phyloP scores from a whole-genome alignment of 2,888 invertebrate species.

The Smittia aterrima region DNA sequence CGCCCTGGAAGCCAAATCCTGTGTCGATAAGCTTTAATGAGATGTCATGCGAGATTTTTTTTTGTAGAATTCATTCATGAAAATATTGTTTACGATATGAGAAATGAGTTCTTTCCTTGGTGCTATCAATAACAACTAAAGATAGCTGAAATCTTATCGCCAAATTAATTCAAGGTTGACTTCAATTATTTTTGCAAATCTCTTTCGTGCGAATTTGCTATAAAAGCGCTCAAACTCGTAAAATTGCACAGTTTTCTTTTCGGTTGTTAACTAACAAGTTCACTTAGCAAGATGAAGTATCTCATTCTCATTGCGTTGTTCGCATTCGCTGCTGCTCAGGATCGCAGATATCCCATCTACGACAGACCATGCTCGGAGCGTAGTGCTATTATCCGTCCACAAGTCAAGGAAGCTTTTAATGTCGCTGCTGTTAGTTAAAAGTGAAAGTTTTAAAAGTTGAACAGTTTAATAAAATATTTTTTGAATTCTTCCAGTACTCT shows the following conservation, averaged over 20 bases:
- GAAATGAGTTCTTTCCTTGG: too few species aligned
- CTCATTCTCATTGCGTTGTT: background rate
- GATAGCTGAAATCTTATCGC: too few species aligned
- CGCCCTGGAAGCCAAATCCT: too few species aligned
- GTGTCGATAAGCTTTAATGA: too few species aligned
- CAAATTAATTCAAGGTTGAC: too few species aligned
- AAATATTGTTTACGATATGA: too few species aligned
- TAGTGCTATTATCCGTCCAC: background rate
- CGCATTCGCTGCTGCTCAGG: background rate
- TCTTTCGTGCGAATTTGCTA: too few species aligned
- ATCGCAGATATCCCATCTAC: background rate
- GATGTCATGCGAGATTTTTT: too few species aligned
- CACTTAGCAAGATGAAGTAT: background rate
- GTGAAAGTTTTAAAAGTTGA: background rate
- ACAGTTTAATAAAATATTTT: background rate
- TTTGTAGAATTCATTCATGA: too few species aligned
- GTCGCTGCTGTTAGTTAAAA: background rate
- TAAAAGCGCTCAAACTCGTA: background rate
- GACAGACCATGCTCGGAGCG: slow-evolving; percentile 8
- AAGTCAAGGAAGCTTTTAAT: background rate
- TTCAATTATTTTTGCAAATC: too few species aligned
- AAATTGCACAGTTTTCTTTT: background rate
- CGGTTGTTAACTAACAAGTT: background rate
- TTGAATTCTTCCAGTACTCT: background rate
- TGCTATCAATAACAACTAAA: too few species aligned